Percentiles rank a stretch among this genome's conserved stretches.
Evolutionary conservation across 2,888 invertebrate genomes (phyloP).

Genomic region (Chironomus riparius): DNA sequence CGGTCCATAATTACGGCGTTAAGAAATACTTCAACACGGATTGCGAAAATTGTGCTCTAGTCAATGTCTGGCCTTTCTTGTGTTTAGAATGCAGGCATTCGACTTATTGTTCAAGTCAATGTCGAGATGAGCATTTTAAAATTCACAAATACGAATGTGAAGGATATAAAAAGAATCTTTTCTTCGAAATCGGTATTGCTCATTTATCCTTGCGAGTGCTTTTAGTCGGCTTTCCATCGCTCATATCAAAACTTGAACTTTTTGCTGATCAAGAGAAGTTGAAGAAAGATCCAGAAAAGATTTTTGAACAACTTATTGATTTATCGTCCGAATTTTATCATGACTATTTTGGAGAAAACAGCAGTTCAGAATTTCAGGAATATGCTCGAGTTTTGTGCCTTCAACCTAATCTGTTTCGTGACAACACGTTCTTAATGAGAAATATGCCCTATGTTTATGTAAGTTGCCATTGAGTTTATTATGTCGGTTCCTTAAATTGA

Average conservation of each 20-base stretch:
- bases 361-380: not conserved
- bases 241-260: not conserved
- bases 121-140: constrained; percentile 46
- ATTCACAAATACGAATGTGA: constrained; percentile 67
- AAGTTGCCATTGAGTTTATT: constrained; percentile 18
- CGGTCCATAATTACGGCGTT: constrained; percentile 41
- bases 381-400: constrained; percentile 13
- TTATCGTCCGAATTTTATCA: not conserved
- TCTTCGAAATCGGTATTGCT: constrained; percentile 64
- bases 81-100: constrained; percentile 58
- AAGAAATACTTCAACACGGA: constrained; percentile 38
- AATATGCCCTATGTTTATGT: constrained; percentile 14
- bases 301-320: constrained; percentile 6
- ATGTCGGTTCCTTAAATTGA: constrained; percentile 21
- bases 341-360: constrained; percentile 4
- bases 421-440: not conserved
- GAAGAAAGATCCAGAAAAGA: constrained; percentile 9
- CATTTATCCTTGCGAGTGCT: constrained; percentile 67
- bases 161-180: constrained; percentile 52
- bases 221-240: constrained; percentile 39
- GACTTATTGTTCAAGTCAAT: constrained; percentile 58
- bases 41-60: constrained; percentile 67
- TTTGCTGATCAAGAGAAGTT: not conserved
- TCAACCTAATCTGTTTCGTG: constrained; percentile 10
- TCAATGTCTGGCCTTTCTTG: constrained; percentile 54